Conservation (phyloP, 2,888 invertebrate species). For the Baccha elongata region DNA sequence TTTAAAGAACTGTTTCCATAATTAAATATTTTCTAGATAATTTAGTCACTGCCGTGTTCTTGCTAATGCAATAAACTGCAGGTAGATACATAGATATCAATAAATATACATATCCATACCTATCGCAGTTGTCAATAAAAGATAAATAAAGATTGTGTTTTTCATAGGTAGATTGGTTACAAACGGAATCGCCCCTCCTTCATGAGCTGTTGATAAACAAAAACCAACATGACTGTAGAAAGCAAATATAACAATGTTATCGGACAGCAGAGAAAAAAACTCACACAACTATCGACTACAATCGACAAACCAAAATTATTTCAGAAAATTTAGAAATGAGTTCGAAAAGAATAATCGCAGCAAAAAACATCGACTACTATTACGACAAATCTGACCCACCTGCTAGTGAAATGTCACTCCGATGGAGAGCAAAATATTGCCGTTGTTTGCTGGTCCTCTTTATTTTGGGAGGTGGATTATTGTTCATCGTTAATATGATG, state of each 20-base stretch:
- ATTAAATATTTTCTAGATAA: no score
- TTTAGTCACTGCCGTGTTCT: no score
- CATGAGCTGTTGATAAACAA: neutral
- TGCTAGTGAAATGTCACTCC: constrained; percentile 33
- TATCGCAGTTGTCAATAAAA: no score
- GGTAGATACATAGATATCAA: no score
- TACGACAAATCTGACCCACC: neutral
- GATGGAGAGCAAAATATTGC: neutral
- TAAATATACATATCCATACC: no score
- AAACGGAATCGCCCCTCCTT: neutral
- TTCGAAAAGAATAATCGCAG: constrained; percentile 40
- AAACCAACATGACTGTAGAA: constrained; percentile 8
- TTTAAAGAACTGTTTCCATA: no score
- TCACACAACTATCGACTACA: constrained; percentile 1
- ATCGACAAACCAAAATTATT: constrained; percentile 25
- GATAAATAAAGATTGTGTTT: no score
- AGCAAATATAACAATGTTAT: constrained; percentile 15
- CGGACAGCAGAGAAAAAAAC: constrained; percentile 35
- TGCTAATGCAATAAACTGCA: no score
- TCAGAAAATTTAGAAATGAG: constrained; percentile 29
- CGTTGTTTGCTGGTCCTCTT: constrained; percentile 11
- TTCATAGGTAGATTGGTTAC: neutral
- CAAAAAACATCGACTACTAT: neutral
- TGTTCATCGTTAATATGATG: constrained; percentile 74
- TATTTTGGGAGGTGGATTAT: constrained; percentile 23